Evolutionary conservation across 2,888 invertebrate genomes (phyloP), one percentile per base, ranked within the genome.

Genomic region (Oligia fasciuncula): DNA sequence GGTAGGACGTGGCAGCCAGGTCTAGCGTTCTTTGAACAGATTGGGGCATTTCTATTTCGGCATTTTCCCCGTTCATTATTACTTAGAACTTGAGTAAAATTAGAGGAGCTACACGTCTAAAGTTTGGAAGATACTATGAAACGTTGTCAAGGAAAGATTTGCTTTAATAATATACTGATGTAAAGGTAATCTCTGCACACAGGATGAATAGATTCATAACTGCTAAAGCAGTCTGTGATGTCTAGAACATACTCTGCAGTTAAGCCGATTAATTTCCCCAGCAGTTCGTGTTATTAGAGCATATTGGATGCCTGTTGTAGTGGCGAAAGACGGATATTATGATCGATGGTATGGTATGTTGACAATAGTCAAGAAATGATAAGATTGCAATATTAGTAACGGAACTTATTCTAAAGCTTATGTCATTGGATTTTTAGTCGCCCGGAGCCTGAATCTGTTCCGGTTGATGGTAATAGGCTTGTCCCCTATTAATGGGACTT

Each of bases 1-100:
- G 87, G 74, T 67, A 75, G 74, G 73, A 76, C 74, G 87, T 76
- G 71, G 57, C 80, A 35, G 43, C 46, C 67, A 79, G 43, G 73
- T 84, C 85, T 87, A 84, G 76, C 54, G 70, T 57, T 76, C 72
- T 85, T 74, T 68, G 67, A 80, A 51, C 40, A 80, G 73, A 87
- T 76, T 86, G 71, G 63, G 77, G 51, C 46, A 74, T 68, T 76
- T 69, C 74, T 54, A 80, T 77, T 85, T 84, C 51, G 76, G 68
- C 19, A 66, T 76, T 73, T 67, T 80, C 65, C n/a, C 11, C 17
- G 63, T 79, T 74, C 65, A 67, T 79, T 67, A 77, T 74, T 75
- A 73, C 43, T 80, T 63, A 29, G 5, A 62, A 66, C 54, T 49
- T 14, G 66, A 79, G 57, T 62, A 51, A 72, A 81, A 69, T 76